Evolutionary conservation across 2,888 invertebrate genomes (phyloP), one percentile per base, ranked within the genome.

Genomic region (Bimastos eiseni): DNA sequence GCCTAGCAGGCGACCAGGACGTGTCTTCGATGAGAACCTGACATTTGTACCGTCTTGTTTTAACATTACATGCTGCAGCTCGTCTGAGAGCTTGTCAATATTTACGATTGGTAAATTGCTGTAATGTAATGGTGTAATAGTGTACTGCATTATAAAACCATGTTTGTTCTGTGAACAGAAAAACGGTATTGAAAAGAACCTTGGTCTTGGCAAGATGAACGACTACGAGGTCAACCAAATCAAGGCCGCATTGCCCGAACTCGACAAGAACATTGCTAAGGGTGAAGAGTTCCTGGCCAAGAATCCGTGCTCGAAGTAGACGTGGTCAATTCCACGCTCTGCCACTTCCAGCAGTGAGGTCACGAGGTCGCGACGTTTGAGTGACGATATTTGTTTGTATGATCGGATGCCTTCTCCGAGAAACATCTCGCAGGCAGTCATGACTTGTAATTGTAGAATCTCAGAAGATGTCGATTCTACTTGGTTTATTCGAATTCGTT

Each of bases 191-290:
- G 97, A 98, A 95, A 97, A 98, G 96, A 99, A 98, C 96, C 96
- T 99, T 92, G 99, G 99, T 55, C 96, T 97, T 93, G 99, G 99
- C 89, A 97, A 97, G 94, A 96, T 99, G 91, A 96, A 97, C 95
- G 96, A 96, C 8, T 99, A 96, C 95, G 99, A 99, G 95, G 95
- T 97, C 94, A 96, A 97, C 92, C 96, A 99, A 44, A 96, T 99
- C 91, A 97, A 97, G 93, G 97, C 96, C 0, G 98, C 99, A 91
- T 96, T 99, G 94, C 98, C 98, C 0, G 99, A 99, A 95, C 96
- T 99, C 88, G 96, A 97, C 95, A 97, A 97, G 95, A 99, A 98
- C 96, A 99, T 99, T 95, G 96, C 97, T 95, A 98, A 97, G 94
- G 99, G 99, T 92, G 97, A 97, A 94, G 97, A 98, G 89, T 99